Evolutionary conservation across 92 coral and sea anemone species (phyloP), one percentile per base, ranked within the genome.

Genomic region (Porites evermanni): DNA sequence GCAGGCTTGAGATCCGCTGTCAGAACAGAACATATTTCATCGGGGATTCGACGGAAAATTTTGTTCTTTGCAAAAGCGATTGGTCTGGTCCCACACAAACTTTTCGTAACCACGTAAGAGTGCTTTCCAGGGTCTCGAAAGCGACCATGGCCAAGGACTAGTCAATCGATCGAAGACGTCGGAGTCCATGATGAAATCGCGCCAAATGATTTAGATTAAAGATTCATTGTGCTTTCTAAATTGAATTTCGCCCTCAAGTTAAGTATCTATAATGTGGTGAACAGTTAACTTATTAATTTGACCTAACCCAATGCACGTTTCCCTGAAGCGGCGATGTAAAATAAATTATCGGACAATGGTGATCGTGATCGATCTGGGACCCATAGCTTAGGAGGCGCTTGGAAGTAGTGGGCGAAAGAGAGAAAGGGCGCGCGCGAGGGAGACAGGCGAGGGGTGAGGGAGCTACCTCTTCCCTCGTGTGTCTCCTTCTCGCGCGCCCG

Each of bases 111-210:
- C 2, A 80, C 74, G 67, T 66, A 80, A 59, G 75, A 80, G 75
- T 80, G 75, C 58, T 80, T 80, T 80, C 75, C 84, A 64, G 84
- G 84, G 75, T 80, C 84, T 58, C 66, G 76, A 80, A 66, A 12
- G 47, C 69, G 16, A 77, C 85, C 77, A 77, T 50, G 75, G 50
- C 44, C 75, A 67, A 68, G 70, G 84, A 65, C 20, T 63, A 74
- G 52, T 64, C 78, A 38, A 52, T n/a, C 38, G 44, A 19, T 20
- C 32, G 38, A 21, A 12, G 64, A 14, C 44, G 32, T 74, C 60
- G 63, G 53, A 23, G 21, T 74, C 78, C 78, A 74, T 74, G 60
- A 19, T 7, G 78, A 74, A 74, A 52, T 52, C 64, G 29, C 32
- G 64, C 73, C 51, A 0, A 52, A 52, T 52, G 32, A 18, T n/a